Evolutionary conservation across 2,888 invertebrate species (phyloP).

Genomic region (Allygus modestus): DNA sequence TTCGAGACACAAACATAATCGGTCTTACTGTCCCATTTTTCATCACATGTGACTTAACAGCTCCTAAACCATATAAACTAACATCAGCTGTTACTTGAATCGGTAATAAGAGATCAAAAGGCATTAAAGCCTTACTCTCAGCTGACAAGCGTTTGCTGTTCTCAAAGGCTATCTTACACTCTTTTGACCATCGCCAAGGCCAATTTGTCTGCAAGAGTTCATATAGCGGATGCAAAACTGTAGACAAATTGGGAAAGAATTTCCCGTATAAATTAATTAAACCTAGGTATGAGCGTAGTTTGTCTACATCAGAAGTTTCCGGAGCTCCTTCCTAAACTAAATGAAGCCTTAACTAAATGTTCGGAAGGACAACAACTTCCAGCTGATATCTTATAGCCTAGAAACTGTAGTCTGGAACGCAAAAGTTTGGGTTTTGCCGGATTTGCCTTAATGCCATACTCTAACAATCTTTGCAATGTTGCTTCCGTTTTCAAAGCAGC

Average conservation of each 20-base stretch:
- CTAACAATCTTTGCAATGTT: neutral
- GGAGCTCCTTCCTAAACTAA: slow-evolving; percentile 36
- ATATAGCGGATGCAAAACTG: slow-evolving; percentile 9
- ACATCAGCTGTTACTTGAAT: neutral
- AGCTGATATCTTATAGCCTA: neutral
- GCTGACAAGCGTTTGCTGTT: neutral
- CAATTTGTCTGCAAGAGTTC: neutral
- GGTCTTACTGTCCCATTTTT: neutral
- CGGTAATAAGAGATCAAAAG: neutral
- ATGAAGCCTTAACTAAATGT: slow-evolving; percentile 30
- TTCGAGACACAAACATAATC: slow-evolving; percentile 60
- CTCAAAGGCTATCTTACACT: neutral
- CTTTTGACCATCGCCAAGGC: neutral
- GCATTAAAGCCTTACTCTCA: neutral
- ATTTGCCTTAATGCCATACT: slow-evolving; percentile 3
- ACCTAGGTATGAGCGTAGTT: slow-evolving; percentile 58
- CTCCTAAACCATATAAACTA: neutral
- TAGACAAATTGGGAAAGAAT: slow-evolving; percentile 61
- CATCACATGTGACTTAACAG: neutral
- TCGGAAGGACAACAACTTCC: neutral
- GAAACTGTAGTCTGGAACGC: neutral
- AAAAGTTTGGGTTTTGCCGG: neutral
- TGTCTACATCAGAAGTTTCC: slow-evolving; percentile 34
- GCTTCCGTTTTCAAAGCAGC: neutral
- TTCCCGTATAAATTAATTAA: slow-evolving; percentile 62